Evolutionary conservation across 2,797 vertebrate species (phyloP), one percentile per base, ranked within the genome.

Genomic region (Poecilia picta): DNA sequence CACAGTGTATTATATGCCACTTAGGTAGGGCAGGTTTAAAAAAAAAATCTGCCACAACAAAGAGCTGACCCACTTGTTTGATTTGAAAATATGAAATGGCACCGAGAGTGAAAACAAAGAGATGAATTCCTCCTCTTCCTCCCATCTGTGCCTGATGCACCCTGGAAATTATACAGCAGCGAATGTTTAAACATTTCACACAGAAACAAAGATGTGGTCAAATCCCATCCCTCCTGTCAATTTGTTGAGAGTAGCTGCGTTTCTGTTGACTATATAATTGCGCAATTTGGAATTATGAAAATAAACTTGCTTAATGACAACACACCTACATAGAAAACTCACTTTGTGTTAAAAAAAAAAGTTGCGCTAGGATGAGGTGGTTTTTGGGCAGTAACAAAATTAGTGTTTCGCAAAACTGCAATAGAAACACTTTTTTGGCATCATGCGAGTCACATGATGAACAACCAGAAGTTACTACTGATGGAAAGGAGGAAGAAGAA

Each of bases 51-150:
- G 46, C 72, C 2, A 46, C 53, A 90, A 91, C 88, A 93, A 89
- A 85, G 71, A 51, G 39, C 81, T 85, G 84, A 84, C 85, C 90
- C 85, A 87, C 91, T 93, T 90, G 89, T 93, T 88, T 85, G 83
- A 89, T 85, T 79, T 85, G 73, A 88, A 92, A 89, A 81, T 84
- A 82, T 64, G 71, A 77, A 64, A 73, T 72, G 81, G 79, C 81
- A 79, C 41, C n/a, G 47, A 1, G 80, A 85, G 78, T 74, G 74
- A 75, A 83, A 81, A 87, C 1, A 8, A 43, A 88, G 47, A 75
- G 77, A 80, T 64, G 73, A 86, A 78, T 83, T 72, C 77, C 23
- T 87, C 77, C 33, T 81, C 23, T 70, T 85, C n/a, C 75, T 76
- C 81, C 87, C 85, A 90, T 87, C 87, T 92, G 84, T 46, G 74